Percentiles rank a stretch among this genome's conserved stretches.
Conservation (phyloP, 2,113 vertebrate species). For the Ceuthmochares aereus region DNA sequence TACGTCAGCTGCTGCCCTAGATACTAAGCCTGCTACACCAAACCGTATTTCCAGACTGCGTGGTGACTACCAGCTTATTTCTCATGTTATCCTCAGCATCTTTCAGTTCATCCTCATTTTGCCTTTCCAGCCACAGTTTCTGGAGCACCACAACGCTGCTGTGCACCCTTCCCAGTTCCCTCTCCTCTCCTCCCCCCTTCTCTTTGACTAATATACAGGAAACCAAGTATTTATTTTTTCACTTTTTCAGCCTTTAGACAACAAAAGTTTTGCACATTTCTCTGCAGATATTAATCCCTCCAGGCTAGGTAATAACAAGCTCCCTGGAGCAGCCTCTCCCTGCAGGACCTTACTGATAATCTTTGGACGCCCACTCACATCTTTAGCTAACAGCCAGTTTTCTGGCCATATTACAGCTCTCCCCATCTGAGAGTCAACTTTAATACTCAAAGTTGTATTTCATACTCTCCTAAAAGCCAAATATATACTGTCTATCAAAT, state of each 20-base stretch:
- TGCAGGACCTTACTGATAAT: not conserved
- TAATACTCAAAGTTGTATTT: not conserved
- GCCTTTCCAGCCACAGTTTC: not conserved
- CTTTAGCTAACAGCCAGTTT: not conserved
- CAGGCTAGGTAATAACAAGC: not conserved
- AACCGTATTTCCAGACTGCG: not conserved
- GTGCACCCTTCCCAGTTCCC: not conserved
- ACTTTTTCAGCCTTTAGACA: not conserved
- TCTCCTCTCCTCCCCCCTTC: not conserved
- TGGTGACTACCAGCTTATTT: not conserved
- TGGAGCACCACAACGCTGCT: not conserved
- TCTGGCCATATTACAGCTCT: not conserved
- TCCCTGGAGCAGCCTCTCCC: not conserved
- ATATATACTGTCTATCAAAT: not conserved
- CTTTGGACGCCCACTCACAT: not conserved
- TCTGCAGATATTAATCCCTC: not conserved
- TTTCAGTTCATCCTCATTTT: not conserved
- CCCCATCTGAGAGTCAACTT: not conserved
- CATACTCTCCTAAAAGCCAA: not conserved
- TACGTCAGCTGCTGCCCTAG: slow-evolving; percentile 35
- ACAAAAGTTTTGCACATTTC: not conserved
- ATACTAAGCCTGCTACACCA: not conserved
- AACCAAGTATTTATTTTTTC: not conserved
- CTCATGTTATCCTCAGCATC: not conserved
- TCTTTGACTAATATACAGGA: rapidly evolving